Base-by-base conservation (phyloP, 2,113 vertebrate species). In the Epinephelus fuscoguttatus region DNA sequence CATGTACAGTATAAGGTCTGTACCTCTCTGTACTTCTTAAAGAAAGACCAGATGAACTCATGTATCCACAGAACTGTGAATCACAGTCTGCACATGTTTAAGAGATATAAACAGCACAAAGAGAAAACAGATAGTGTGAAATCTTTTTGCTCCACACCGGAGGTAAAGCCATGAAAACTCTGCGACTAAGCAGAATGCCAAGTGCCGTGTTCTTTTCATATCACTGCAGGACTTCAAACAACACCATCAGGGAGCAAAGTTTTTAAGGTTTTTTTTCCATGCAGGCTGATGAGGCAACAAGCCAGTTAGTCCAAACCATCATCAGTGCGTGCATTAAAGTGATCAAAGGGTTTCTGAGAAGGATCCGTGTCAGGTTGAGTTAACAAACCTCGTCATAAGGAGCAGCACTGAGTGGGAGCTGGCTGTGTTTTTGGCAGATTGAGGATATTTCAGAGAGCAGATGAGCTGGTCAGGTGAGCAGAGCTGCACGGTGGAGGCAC, bases 311-410 rank as follows among this genome's bases (percentile, higher is more conserved):
- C 61, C 33, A 6, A 74, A 61, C 21, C 61, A 13, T 19, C 55
- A 3, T 21, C 2, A 4, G 60, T 49, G 55, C 2, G 15, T 59
- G 67, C 56, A 73, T 72, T 64, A 66, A 25, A 57, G 21, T 78
- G 86, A 92, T 91, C 88, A 93, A 92, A 92, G 86, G 3, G 47
- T 61, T 83, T 71, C 33, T 70, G 21, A 15, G 70, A 59, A 45
- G 80, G 84, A 81, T 81, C 76, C 1, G 17, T 10, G 83, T 86
- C 86, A 60, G 56, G 50, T 55, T 9, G 50, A 42, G 45, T 91
- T 84, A 88, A 30, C 62, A 52, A 52, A 33, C 74, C 40, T 52
- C 45, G 1, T 4, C 4, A 10, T 17, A 64, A 30, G 37, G 67
- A 79, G 23, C 56, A 40, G 37, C 45, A 0, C n/a, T 18, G 68